A percentile compares a stretch with the other conserved stretches of the same genome.
Evolutionary conservation across 2,797 vertebrate species (phyloP).

Genomic region (Naso thynnoides): DNA sequence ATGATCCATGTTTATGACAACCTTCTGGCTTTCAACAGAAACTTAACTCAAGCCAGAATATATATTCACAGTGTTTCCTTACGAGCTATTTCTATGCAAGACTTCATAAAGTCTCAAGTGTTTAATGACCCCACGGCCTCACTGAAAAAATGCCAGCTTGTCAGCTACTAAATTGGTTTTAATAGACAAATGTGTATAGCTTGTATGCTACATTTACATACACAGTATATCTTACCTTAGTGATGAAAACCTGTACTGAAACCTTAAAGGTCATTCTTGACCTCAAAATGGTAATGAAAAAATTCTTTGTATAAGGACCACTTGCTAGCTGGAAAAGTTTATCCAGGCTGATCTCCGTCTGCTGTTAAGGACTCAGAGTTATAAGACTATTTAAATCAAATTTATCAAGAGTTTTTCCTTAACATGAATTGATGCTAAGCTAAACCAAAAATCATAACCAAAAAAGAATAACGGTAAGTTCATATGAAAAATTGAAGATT

Average conservation of each 20-base stretch:
- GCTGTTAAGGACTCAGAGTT: background rate
- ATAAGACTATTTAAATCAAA: background rate
- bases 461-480: too few species aligned
- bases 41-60: background rate
- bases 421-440: background rate
- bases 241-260: background rate
- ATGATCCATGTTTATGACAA: background rate
- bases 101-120: background rate
- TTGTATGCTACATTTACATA: background rate
- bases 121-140: background rate
- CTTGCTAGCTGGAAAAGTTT: background rate
- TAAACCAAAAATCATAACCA: background rate
- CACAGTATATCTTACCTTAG: background rate
- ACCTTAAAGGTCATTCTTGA: background rate
- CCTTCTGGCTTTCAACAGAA: too few species aligned
- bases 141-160: background rate
- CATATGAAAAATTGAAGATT: too few species aligned
- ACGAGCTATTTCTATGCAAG: conserved; percentile 4
- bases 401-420: background rate
- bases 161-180: background rate
- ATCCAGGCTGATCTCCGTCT: background rate
- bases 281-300: background rate
- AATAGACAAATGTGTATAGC: background rate
- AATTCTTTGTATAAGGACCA: background rate
- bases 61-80: background rate